phyloP scores from a whole-genome alignment of 2,888 invertebrate genomes.

The Tinea pellionella region DNA sequence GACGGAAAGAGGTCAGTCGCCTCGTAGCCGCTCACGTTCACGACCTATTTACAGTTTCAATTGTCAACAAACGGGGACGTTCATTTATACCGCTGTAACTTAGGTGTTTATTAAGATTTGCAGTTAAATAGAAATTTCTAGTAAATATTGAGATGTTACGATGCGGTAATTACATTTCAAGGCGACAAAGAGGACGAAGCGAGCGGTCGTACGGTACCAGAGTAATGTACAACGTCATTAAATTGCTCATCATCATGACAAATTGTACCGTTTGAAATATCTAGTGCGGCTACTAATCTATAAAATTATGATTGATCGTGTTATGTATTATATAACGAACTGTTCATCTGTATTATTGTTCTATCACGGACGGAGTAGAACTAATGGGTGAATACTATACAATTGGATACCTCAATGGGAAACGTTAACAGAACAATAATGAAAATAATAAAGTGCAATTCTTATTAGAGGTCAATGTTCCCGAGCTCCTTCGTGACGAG shows the following conservation, averaged over 20 bases:
- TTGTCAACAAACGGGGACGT: conserved; percentile 31
- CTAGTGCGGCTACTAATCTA: neutral
- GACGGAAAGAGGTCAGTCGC: conserved; percentile 43
- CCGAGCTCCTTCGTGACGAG: conserved; percentile 4
- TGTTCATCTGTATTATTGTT: neutral
- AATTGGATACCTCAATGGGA: neutral
- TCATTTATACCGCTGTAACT: neutral
- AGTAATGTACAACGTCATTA: neutral
- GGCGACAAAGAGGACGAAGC: neutral
- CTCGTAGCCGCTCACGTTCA: conserved; percentile 47
- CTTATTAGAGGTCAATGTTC: neutral
- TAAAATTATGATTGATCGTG: conserved; percentile 1
- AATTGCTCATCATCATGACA: too few species aligned
- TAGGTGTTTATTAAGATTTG: neutral
- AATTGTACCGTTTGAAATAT: neutral
- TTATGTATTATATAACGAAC: neutral
- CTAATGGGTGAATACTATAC: neutral
- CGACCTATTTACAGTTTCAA: conserved; percentile 60
- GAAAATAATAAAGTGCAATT: neutral
- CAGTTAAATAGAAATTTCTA: neutral
- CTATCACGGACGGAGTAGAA: neutral
- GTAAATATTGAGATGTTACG: neutral
- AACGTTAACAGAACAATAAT: neutral
- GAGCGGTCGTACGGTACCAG: neutral
- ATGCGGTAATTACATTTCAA: neutral